Evolutionary conservation across 2,888 invertebrate genomes (phyloP), one percentile per base, ranked within the genome.

Genomic region (Philaethria dido): DNA sequence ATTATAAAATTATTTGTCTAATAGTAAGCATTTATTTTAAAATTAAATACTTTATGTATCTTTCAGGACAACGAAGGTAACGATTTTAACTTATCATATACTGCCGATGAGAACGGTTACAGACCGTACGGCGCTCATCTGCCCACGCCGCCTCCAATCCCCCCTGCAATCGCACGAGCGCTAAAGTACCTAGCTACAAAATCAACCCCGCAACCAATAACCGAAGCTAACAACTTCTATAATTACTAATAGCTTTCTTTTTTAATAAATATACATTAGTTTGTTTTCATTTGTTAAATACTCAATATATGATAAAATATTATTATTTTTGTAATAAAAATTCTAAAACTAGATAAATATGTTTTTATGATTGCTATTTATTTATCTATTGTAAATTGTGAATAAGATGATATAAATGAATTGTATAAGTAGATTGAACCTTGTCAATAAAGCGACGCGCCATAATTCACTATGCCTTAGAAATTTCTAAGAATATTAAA

Each of bases 81-180:
- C 11, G 88, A 92, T 62, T 86, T 88, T 77, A 92, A 87, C 42
- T 75, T 94, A 11, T 82, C 89, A 14, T 94, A 94, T 76, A 93
- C 92, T 44, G 94, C 94, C 16, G 93, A 93, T 70, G 93, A 93
- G 73, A 88, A 88, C 52, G 93, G 92, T 0, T 93, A 92, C 74
- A 84, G 89, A n/a, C 89, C 93, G 1, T 75, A 85, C 1, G 93
- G 92, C 0, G 89, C 82, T 5, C 93, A 93, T 73, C 77, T 93
- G n/a, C 92, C 92, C 0, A 92, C 92, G 0, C 86, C 92, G 0
- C 92, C 92, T 0, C 93, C 93, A 5, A 87, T 93, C 16, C 94
- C 94, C 8, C 90, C 88, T 3, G 93, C 89, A 0, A 94, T 94
- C 36, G 87, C 92, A 16, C 91, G 92, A 20, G 92, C 94, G 0